Conservation (phyloP, 1,140 invertebrate species). For the Conus betulinus region DNA sequence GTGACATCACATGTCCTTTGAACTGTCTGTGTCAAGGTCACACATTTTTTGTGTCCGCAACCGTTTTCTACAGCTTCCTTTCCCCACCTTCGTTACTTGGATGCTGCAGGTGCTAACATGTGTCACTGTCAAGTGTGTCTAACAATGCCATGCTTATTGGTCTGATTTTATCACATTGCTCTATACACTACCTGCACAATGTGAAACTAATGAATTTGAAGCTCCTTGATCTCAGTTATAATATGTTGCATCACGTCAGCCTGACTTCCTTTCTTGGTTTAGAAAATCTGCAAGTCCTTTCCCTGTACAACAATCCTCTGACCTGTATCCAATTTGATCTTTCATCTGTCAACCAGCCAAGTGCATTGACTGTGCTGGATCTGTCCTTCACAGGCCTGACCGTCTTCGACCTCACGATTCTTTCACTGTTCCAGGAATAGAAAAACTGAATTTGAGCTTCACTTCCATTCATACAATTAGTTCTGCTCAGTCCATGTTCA, state of each 20-base stretch:
- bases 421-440: neutral
- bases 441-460: neutral
- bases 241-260: neutral
- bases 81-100: neutral
- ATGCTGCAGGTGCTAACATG: neutral
- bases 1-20: constrained; percentile 24
- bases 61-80: neutral
- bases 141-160: constrained; percentile 4
- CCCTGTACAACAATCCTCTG: neutral
- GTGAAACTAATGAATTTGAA: constrained; percentile 22
- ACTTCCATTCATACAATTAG: neutral
- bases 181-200: neutral
- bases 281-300: neutral
- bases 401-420: neutral
- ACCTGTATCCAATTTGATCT: neutral
- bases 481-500: neutral
- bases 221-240: constrained; percentile 27
- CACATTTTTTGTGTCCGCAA: constrained; percentile 7
- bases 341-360: neutral
- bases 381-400: neutral
- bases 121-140: neutral
- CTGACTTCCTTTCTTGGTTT: neutral
- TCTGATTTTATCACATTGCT: neutral
- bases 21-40: constrained; percentile 26
- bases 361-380: neutral